Evolutionary conservation across 2,888 invertebrate genomes (phyloP), one percentile per base, ranked within the genome.

Genomic region (Siphlonurus alternatus): DNA sequence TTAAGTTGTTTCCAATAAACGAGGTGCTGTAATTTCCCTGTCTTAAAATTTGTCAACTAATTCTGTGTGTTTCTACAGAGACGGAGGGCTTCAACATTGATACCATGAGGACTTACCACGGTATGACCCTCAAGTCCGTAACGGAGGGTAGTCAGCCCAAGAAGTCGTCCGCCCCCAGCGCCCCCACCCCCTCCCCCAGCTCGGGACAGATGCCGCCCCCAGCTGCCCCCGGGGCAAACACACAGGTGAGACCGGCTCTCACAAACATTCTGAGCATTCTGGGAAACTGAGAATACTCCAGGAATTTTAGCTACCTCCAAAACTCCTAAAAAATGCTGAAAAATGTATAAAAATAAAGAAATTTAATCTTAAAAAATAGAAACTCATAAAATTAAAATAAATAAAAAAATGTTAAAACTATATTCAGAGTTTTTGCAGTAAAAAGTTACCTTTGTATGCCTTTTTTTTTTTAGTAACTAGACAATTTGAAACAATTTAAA

Each of bases 41-140:
- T n/a, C n/a, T n/a, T n/a, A n/a, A n/a, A n/a, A n/a, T n/a, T n/a
- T n/a, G n/a, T n/a, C n/a, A n/a, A n/a, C n/a, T n/a, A n/a, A n/a
- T n/a, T n/a, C n/a, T n/a, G n/a, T n/a, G n/a, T 38, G 38, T 38
- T 38, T 69, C 70, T 67, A 54, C 78, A 87, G 95, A 96, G 78
- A 96, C 97, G 19, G 95, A 94, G 77, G 98, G 96, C 25, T 99
- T 99, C 77, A 94, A 97, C 78, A 99, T 99, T 74, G 96, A 99
- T 77, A 97, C 97, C 1, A 92, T 93, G 88, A 93, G 96, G 54
- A 94, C 98, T 15, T 99, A 97, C 76, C 97, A 97, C 74, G 98
- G 98, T 63, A 93, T 96, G 92, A 94, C 96, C 0, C 78, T 98
- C 54, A 97, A 97, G 77, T 95, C 95, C 0, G 96, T 98, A 74